Evolutionary conservation across 2,888 invertebrate genomes (phyloP).

Genomic region (Eupithecia vulgata): DNA sequence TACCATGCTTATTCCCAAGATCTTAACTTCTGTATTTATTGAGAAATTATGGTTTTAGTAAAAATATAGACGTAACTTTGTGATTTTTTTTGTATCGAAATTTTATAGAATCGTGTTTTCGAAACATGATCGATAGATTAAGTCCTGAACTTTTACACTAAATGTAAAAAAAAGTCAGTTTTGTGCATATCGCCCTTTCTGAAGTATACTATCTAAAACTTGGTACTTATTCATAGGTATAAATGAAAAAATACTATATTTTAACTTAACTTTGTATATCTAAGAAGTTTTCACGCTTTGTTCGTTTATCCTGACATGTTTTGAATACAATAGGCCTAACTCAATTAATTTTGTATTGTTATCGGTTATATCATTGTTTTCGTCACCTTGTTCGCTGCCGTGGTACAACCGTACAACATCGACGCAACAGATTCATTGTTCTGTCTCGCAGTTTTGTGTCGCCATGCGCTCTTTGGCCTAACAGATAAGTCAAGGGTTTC

Average conservation of each 20-base stretch:
- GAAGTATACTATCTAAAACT: background rate
- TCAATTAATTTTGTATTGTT: constrained; percentile 6
- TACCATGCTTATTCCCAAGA: too few relatives aligned
- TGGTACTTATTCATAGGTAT: background rate
- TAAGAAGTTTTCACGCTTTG: background rate
- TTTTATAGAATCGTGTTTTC: too few relatives aligned
- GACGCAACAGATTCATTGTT: constrained; percentile 9
- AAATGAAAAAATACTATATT: background rate
- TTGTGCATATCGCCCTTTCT: background rate
- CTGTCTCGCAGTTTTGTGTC: constrained; percentile 6
- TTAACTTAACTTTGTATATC: background rate
- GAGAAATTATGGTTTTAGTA: too few relatives aligned
- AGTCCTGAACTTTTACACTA: too few relatives aligned
- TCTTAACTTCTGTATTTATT: too few relatives aligned
- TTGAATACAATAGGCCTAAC: constrained; percentile 2
- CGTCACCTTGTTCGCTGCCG: background rate
- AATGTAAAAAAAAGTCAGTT: too few relatives aligned
- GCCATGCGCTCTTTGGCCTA: constrained; percentile 19
- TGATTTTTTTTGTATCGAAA: too few relatives aligned
- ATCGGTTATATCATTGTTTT: background rate
- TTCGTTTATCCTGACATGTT: background rate
- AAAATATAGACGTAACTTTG: too few relatives aligned
- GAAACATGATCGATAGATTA: too few relatives aligned
- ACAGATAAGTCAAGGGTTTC: constrained; percentile 14
- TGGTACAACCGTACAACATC: background rate